Evolutionary conservation across 92 coral and sea anemone species (phyloP), one percentile per base, ranked within the genome.

Genomic region (Diadumene lineata): DNA sequence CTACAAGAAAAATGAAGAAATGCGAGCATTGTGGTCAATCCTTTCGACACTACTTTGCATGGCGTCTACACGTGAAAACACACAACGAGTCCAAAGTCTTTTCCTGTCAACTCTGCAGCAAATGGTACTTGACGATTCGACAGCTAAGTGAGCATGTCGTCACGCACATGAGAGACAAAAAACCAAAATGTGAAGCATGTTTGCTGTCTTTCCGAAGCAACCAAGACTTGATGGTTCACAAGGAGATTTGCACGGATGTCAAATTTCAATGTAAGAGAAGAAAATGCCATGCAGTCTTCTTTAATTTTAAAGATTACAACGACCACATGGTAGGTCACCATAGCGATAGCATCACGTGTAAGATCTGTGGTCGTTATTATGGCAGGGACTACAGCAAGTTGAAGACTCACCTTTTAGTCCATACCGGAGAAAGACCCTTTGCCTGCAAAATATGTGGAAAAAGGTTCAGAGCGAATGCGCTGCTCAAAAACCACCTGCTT

Each of bases 391-490:
- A 31, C n/a, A n/a, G n/a, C 1, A 64, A 65, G 56, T 28, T 64
- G 16, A 13, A 10, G 33, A 38, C 34, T 0, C 82, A 78, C 43
- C 1, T 23, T 18, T 65, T 31, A 0, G 32, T 78, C 22, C 82
- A 78, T 34, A 78, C 82, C 0, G 82, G 82, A 2, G 82, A 68
- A 30, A 78, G 48, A 18, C 82, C 82, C 11, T 7, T 13, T 8
- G 58, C 53, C 23, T 78, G 82, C 60, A 28, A 50, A 7, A 78
- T 38, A 1, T 78, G 82, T 31, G 82, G 75, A 11, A 69, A 60
- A 18, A 29, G 60, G 19, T 78, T 78, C 58, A 48, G 82, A 26
- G 68, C 75, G 9, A 56, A 25, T 19, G 16, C 16, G 16, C 18
- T 66, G 30, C 34, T 78, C 43, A 56, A 55, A 15, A 78, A 55